phyloP scores from a whole-genome alignment of 2,113 vertebrate genomes.

The Phoenicopterus ruber region DNA sequence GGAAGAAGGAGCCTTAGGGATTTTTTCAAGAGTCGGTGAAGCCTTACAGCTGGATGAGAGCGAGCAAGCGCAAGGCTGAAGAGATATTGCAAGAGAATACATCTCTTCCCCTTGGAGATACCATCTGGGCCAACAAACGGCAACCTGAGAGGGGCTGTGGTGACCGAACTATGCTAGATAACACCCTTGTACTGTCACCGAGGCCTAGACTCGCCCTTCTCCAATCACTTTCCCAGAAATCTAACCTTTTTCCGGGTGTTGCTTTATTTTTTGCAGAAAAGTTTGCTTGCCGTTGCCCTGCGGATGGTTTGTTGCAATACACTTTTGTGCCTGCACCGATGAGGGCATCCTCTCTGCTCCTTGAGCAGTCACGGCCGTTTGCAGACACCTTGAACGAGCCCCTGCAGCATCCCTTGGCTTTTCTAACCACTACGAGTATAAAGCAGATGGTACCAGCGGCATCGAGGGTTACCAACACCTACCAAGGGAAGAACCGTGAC shows the following conservation, averaged over 20 bases:
- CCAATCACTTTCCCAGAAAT: neutral
- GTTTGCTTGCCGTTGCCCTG: neutral
- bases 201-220: neutral
- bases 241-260: neutral
- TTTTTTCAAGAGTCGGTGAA: neutral
- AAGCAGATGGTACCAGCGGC: rapidly evolving
- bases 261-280: neutral
- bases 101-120: neutral
- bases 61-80: neutral
- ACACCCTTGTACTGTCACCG: neutral
- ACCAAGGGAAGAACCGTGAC: neutral
- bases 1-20: neutral
- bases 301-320: rapidly evolving
- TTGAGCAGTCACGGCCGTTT: rapidly evolving
- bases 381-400: neutral
- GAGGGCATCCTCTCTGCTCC: neutral
- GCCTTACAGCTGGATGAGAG: conserved; percentile 27
- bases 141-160: conserved; percentile 32
- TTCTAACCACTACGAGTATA: rapidly evolving
- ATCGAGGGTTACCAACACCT: rapidly evolving
- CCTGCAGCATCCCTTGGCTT: neutral
- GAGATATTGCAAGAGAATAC: neutral
- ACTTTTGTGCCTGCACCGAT: rapidly evolving
- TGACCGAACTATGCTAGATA: neutral
- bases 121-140: neutral